These are phyloP conservation scores for Cyprinodon variegatus DNA, from an alignment of 2,113 vertebrate species.

Conservation along the genomic window DNA sequence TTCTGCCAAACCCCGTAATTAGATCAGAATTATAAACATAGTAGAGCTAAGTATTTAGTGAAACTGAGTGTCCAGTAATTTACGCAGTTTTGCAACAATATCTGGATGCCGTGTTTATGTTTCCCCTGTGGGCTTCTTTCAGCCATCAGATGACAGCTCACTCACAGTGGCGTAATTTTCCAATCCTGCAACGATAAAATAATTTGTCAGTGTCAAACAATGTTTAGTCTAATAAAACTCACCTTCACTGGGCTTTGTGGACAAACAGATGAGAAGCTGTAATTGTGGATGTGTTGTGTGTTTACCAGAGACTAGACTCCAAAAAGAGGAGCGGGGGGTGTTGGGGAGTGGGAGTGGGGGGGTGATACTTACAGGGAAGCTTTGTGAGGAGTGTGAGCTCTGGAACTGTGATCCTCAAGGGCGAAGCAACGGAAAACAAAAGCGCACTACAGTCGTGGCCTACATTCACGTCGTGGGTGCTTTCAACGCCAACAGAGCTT, in stretches of 20 bases:
- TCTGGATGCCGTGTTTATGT: slow-evolving; percentile 1
- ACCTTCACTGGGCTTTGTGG: slow-evolving; percentile 65
- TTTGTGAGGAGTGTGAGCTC: slow-evolving; percentile 69
- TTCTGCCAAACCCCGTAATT: slow-evolving; percentile 49
- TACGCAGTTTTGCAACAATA: slow-evolving; percentile 10
- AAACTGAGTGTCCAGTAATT: slow-evolving; percentile 42
- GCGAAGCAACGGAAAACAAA: slow-evolving; percentile 74
- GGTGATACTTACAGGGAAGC: slow-evolving; percentile 58
- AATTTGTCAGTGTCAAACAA: slow-evolving; percentile 63
- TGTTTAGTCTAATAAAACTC: slow-evolving; percentile 64
- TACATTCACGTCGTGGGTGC: slow-evolving; percentile 75
- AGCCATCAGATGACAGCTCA: slow-evolving; percentile 41
- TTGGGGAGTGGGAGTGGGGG: neutral
- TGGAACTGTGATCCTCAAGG: slow-evolving; percentile 79
- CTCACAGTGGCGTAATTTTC: slow-evolving; percentile 45
- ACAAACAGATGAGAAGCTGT: slow-evolving; percentile 59
- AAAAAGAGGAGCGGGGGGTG: neutral
- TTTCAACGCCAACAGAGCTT: slow-evolving; percentile 79
- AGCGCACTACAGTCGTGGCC: slow-evolving; percentile 75
- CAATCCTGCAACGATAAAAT: slow-evolving; percentile 41
- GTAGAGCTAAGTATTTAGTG: slow-evolving; percentile 29
- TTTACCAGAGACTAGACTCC: slow-evolving; percentile 21
- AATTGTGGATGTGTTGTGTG: slow-evolving; percentile 57
- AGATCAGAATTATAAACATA: slow-evolving; percentile 45
- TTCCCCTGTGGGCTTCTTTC: slow-evolving; percentile 7